Evolutionary conservation across 2,888 invertebrate genomes (phyloP), one percentile per base, ranked within the genome.

Genomic region (Orthonychiurus folsomi): DNA sequence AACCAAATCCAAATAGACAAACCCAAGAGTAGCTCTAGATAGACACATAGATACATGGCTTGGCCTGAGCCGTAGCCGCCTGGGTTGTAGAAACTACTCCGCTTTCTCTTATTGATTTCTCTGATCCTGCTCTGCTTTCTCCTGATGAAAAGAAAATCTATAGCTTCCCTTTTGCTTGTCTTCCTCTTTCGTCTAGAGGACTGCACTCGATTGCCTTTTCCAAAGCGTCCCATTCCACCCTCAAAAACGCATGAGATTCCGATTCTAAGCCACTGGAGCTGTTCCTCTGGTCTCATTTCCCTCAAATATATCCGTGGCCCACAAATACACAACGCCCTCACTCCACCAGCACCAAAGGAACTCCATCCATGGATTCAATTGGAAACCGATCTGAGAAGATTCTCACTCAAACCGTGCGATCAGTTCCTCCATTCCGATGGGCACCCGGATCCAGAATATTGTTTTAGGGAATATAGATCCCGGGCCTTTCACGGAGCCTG

Each of bases 41-140:
- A n/a, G 37, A 37, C 15, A 37, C 9, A 37, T 9, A 37, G 37
- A 37, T 9, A 37, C 9, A 37, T 9, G 15, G 37, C 15, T 9
- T 37, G 37, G 37, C 9, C 37, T 37, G 15, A 15, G 5, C 37
- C 37, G 9, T 37, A 37, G 37, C 15, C 37, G 5, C 37, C 37
- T 15, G 5, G 15, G 37, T 37, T 37, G 37, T 37, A 37, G 37
- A 9, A 37, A 5, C 15, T 37, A 37, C 37, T 37, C 37, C 37
- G 37, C 37, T 37, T 37, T 37, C 37, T 37, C 37, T 37, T 37
- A 37, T 37, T 37, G 37, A 37, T 37, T 37, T 37, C 37, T 37
- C 37, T 37, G 37, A 37, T 37, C 37, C 37, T 9, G 37, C 37
- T 37, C 37, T 37, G 37, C 9, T 37, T 37, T 37, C 37, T 37